Percentiles rank a stretch among this genome's conserved stretches.
Conservation (phyloP, 2,888 invertebrate genomes). For the Parapristionchus giblindavisi region DNA sequence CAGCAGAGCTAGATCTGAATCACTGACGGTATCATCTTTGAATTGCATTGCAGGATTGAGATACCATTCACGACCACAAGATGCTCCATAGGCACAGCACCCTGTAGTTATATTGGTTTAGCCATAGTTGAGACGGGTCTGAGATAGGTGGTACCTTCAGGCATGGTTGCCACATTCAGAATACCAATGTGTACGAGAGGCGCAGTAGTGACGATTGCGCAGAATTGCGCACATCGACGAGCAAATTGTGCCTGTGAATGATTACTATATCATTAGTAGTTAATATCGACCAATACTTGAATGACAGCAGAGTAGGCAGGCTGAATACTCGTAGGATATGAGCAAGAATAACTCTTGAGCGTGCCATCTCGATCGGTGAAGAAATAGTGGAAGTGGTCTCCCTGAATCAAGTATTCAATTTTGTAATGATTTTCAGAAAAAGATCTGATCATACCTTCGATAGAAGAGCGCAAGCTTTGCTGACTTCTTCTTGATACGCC, state of each 20-base stretch:
- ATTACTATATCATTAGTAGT: not conserved
- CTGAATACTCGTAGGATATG: slow-evolving; percentile 61
- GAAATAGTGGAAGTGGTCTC: slow-evolving; percentile 60
- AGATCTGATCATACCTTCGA: slow-evolving; percentile 15
- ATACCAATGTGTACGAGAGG: slow-evolving; percentile 62
- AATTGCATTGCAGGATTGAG: slow-evolving; percentile 60
- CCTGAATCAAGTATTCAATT: slow-evolving; percentile 27
- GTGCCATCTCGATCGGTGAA: slow-evolving; percentile 65
- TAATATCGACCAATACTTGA: slow-evolving; percentile 39
- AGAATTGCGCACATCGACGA: slow-evolving; percentile 62
- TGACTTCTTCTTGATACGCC: slow-evolving; percentile 51
- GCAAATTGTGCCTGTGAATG: slow-evolving; percentile 59
- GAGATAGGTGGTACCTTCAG: slow-evolving; percentile 49
- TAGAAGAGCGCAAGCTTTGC: slow-evolving; percentile 41
- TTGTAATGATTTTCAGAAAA: not conserved
- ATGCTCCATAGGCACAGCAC: slow-evolving; percentile 63
- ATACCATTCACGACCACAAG: slow-evolving; percentile 65
- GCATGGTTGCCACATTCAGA: slow-evolving; percentile 60
- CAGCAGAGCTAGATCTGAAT: slow-evolving; percentile 49
- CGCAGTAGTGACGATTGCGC: slow-evolving; percentile 63
- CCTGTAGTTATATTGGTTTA: slow-evolving; percentile 39
- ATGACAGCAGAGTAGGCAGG: slow-evolving; percentile 64
- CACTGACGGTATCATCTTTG: slow-evolving; percentile 57
- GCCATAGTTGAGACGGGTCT: not conserved
- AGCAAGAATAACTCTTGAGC: slow-evolving; percentile 56